Evolutionary conservation across 2,888 invertebrate species (phyloP).

Genomic region (Pandemis heparana): DNA sequence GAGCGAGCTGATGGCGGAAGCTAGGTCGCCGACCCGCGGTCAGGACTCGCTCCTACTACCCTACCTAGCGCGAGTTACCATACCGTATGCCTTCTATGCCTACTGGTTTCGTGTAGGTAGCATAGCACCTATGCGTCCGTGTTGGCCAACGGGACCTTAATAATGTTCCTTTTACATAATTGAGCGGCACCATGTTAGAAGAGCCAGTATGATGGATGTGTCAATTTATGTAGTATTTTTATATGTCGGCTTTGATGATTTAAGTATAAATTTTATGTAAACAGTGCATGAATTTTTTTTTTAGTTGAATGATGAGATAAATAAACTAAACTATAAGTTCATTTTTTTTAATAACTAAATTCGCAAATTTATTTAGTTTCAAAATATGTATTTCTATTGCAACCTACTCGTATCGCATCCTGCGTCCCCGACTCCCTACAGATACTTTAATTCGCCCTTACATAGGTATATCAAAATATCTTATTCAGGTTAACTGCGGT

Average conservation of each 20-base stretch:
- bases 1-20: slow-evolving; percentile 46
- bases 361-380: too few relatives aligned
- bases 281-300: too few relatives aligned
- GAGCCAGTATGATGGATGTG: neutral
- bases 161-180: slow-evolving; percentile 45
- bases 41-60: slow-evolving; percentile 51
- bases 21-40: slow-evolving; percentile 53
- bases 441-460: slow-evolving; percentile 18
- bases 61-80: slow-evolving; percentile 47
- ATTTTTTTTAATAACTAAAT: too few relatives aligned
- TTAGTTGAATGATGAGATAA: too few relatives aligned
- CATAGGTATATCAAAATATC: neutral
- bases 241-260: too few relatives aligned
- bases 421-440: neutral
- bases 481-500: neutral
- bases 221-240: neutral
- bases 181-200: slow-evolving; percentile 17
- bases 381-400: neutral
- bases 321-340: too few relatives aligned
- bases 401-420: too few relatives aligned
- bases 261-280: too few relatives aligned
- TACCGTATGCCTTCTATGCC: slow-evolving; percentile 43
- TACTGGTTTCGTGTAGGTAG: slow-evolving; percentile 50
- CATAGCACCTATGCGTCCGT: slow-evolving; percentile 48
- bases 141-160: slow-evolving; percentile 47